These are phyloP conservation scores for Lycophotia porphyrea DNA, from an alignment of 2,888 invertebrate genomes.

Conservation along the genomic window DNA sequence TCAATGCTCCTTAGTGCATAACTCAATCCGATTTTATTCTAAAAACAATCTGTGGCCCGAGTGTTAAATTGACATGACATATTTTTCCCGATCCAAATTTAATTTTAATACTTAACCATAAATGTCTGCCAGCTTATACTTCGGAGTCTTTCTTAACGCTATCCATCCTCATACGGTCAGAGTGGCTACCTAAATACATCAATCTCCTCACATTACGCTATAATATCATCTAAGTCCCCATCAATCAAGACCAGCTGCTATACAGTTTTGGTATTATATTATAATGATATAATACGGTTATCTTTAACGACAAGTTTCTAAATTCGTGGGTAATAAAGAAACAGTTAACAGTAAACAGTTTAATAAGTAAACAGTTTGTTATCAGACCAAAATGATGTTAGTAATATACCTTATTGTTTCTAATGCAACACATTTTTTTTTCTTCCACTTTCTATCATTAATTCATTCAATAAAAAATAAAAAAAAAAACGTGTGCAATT, in stretches of 20 bases:
- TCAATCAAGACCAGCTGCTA: slow-evolving; percentile 83
- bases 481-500: too few relatives aligned
- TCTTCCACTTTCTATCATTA: background rate
- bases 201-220: slow-evolving; percentile 74
- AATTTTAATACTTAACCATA: too few relatives aligned
- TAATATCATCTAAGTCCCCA: slow-evolving; percentile 76
- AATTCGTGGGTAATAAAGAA: slow-evolving; percentile 16
- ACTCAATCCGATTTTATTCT: too few relatives aligned
- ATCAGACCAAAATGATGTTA: background rate
- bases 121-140: slow-evolving; percentile 9
- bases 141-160: slow-evolving; percentile 39
- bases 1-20: too few relatives aligned
- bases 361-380: background rate
- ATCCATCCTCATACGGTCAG: slow-evolving; percentile 66
- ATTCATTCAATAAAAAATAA: background rate
- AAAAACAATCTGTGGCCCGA: too few relatives aligned
- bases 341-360: too few relatives aligned
- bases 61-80: too few relatives aligned
- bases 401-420: background rate
- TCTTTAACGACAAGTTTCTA: slow-evolving; percentile 30
- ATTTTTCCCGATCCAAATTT: too few relatives aligned
- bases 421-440: background rate
- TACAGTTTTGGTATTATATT: slow-evolving; percentile 60
- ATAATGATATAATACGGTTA: slow-evolving; percentile 49
- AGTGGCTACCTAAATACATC: slow-evolving; percentile 71